Percentiles rank a stretch among this genome's conserved stretches.
Evolutionary conservation across 2,113 vertebrate species (phyloP).

Genomic region (Theristicus caerulescens): DNA sequence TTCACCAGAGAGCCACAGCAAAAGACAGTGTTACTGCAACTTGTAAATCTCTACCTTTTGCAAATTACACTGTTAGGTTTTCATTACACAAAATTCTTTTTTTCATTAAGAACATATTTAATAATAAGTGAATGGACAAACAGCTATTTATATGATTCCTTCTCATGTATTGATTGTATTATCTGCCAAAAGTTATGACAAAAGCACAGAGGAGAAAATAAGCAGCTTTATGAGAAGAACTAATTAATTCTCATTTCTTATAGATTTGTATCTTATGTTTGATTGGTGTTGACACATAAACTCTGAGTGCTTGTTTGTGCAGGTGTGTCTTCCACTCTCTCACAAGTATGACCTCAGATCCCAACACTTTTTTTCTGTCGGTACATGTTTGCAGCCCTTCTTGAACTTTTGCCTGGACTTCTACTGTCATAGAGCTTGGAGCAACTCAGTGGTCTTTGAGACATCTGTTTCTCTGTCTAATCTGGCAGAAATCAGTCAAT

Average conservation of each 20-base stretch:
- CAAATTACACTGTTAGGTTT: neutral
- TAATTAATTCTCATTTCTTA: neutral
- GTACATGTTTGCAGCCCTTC: neutral
- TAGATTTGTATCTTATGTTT: neutral
- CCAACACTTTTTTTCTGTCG: neutral
- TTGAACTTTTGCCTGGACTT: neutral
- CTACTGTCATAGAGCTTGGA: neutral
- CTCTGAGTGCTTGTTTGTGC: neutral
- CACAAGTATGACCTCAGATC: neutral
- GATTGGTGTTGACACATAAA: neutral
- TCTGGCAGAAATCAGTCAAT: neutral
- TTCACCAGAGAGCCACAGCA: neutral
- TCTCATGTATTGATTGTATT: neutral
- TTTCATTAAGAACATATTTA: neutral
- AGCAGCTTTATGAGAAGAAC: neutral
- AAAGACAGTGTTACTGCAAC: neutral
- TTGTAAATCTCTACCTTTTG: neutral
- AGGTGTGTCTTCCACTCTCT: neutral
- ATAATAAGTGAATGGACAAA: neutral
- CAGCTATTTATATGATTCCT: neutral
- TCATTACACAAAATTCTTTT: neutral
- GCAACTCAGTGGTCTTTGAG: neutral
- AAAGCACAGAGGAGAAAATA: neutral
- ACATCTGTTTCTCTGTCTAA: neutral
- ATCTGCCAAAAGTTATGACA: neutral